phyloP scores from a whole-genome alignment of 2,113 vertebrate species.

The Oenanthe melanoleuca region DNA sequence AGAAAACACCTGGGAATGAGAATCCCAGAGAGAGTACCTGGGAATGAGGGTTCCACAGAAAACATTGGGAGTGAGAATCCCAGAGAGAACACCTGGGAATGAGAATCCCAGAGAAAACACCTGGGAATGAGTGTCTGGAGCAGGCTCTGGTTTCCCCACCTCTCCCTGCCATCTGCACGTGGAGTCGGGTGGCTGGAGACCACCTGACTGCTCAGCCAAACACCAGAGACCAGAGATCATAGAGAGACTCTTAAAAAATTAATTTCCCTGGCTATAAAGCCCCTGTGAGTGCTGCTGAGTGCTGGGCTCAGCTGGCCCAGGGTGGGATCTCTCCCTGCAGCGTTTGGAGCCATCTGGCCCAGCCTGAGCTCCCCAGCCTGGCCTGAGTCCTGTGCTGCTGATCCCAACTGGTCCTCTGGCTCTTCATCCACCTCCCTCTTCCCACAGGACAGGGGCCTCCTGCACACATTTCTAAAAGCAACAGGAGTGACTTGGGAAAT shows the following conservation, averaged over 20 bases:
- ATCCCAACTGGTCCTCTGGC: not conserved
- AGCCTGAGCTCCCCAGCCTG: fast-evolving
- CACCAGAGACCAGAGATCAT: not conserved
- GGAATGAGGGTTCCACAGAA: not conserved
- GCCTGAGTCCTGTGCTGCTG: not conserved
- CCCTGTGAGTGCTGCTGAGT: not conserved
- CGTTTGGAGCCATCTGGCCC: not conserved
- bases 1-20: not conserved
- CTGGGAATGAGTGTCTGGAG: not conserved
- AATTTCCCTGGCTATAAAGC: not conserved
- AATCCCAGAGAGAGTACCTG: too few relatives aligned
- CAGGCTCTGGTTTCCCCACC: not conserved
- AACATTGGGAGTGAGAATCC: not conserved
- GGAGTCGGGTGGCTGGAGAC: not conserved
- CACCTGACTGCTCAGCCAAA: constrained; percentile 13
- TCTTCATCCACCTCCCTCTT: not conserved
- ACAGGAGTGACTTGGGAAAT: not conserved
- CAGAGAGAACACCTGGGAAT: too few relatives aligned
- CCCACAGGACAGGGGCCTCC: not conserved
- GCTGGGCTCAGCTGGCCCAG: not conserved
- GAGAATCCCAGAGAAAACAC: not conserved
- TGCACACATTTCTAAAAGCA: not conserved
- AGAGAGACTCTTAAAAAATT: constrained; percentile 19
- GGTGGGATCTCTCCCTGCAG: not conserved
- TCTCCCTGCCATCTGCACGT: not conserved